Conservation (phyloP, 2,113 vertebrate species). For the Telmatochromis bifrenatus region DNA sequence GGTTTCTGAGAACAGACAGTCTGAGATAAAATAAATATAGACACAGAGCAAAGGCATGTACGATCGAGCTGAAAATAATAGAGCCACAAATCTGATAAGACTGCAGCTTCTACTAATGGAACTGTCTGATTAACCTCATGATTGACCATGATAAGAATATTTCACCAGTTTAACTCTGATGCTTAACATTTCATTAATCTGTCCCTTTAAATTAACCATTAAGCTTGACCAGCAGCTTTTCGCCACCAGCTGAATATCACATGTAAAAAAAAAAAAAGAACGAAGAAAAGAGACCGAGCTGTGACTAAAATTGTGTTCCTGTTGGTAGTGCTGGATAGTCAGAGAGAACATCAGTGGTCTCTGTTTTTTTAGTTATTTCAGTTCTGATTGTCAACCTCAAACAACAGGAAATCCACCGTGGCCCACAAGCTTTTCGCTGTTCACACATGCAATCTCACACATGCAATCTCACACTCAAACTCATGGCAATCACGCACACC, state of each 20-base stretch:
- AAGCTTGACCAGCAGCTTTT: background rate
- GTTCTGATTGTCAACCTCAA: constrained; percentile 66
- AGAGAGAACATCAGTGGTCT: constrained; percentile 38
- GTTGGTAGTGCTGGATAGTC: background rate
- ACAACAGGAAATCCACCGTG: constrained; percentile 68
- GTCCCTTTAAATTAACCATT: background rate
- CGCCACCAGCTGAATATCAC: background rate
- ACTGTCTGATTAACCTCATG: background rate
- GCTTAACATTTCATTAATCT: background rate
- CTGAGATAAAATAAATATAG: background rate
- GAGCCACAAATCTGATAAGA: background rate
- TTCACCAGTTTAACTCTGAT: background rate
- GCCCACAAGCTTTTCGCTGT: constrained; percentile 63
- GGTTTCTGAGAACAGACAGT: background rate
- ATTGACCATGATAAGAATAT: background rate
- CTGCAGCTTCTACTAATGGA: background rate
- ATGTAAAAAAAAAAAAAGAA: background rate
- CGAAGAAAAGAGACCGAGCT: background rate
- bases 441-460: constrained; percentile 19
- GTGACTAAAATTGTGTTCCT: background rate
- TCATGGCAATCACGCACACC: background rate
- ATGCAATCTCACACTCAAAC: background rate
- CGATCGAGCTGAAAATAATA: background rate
- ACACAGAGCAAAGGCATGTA: background rate
- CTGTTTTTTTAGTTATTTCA: constrained; percentile 37